Evolutionary conservation across 1,140 invertebrate species (phyloP).

Genomic region (Tetramorium simillimum): DNA sequence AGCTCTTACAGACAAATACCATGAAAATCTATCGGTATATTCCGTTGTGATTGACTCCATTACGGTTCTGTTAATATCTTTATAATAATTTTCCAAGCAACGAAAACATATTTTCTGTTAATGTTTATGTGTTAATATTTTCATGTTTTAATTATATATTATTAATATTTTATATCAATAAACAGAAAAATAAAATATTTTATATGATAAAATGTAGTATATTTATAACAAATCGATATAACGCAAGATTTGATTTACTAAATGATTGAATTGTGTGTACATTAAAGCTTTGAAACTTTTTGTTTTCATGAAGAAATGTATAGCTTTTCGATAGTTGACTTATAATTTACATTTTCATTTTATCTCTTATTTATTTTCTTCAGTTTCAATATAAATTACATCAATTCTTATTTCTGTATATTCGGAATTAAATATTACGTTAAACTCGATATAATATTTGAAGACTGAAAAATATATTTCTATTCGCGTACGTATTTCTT

Average conservation of each 20-base stretch:
- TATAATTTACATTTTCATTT: not conserved
- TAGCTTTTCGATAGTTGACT: not conserved
- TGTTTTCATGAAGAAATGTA: not conserved
- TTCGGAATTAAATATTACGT: not conserved
- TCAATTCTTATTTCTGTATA: not conserved
- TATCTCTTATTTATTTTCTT: not conserved
- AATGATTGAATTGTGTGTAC: not conserved
- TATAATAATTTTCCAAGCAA: not conserved
- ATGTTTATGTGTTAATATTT: not conserved
- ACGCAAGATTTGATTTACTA: not conserved
- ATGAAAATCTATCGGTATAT: conserved; percentile 36
- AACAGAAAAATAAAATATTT: not conserved
- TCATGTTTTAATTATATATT: not conserved
- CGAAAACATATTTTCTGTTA: not conserved
- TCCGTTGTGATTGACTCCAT: not conserved
- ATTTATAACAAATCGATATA: not conserved
- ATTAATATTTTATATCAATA: not conserved
- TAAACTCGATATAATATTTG: not conserved
- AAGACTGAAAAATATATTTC: not conserved
- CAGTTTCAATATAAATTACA: not conserved
- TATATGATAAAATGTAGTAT: not conserved
- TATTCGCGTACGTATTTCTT: not conserved
- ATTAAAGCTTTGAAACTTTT: not conserved
- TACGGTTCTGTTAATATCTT: not conserved
- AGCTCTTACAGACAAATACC: conserved; percentile 42